A percentile compares a stretch with the other conserved stretches of the same genome.
Evolutionary conservation across 1,140 invertebrate genomes (phyloP).

Genomic region (Drosophila varians): DNA sequence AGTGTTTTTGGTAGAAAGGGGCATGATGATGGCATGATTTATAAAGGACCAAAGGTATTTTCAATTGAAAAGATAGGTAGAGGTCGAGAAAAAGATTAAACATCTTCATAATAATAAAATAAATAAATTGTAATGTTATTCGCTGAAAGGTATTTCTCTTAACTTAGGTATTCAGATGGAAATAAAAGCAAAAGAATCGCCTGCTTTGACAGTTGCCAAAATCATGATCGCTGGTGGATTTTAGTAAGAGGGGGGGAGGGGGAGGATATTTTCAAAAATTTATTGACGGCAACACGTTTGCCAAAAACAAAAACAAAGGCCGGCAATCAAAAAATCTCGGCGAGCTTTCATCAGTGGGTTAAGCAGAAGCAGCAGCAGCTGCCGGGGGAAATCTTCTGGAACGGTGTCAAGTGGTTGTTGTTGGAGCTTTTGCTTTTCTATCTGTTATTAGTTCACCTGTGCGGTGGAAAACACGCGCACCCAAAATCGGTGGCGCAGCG

Average conservation of each 20-base stretch:
- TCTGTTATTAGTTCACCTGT: slow-evolving; percentile 61
- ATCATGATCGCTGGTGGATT: slow-evolving; percentile 3
- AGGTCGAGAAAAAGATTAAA: background rate
- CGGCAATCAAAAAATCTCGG: slow-evolving; percentile 29
- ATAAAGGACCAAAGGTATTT: slow-evolving; percentile 7
- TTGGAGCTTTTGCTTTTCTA: slow-evolving; percentile 4
- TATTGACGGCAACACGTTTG: slow-evolving; percentile 55
- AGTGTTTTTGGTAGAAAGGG: slow-evolving; percentile 21
- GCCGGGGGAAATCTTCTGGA: slow-evolving; percentile 36
- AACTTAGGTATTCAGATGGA: background rate
- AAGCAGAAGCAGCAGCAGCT: slow-evolving; percentile 3
- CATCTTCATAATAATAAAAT: slow-evolving; percentile 9
- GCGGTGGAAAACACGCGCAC: slow-evolving; percentile 56
- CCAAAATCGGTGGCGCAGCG: slow-evolving; percentile 2
- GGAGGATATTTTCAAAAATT: slow-evolving; percentile 30
- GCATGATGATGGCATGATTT: slow-evolving; percentile 12
- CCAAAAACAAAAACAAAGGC: slow-evolving; percentile 46
- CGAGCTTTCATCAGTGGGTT: slow-evolving; percentile 4
- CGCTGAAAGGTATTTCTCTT: background rate
- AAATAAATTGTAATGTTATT: slow-evolving; percentile 11
- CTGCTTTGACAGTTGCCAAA: slow-evolving; percentile 32
- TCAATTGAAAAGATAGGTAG: slow-evolving; percentile 2
- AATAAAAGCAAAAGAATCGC: slow-evolving; percentile 14
- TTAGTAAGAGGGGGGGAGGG: background rate
- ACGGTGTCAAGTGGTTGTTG: slow-evolving; percentile 43